Evolutionary conservation across 2,113 vertebrate species (phyloP).

Genomic region (Neomonachus schauinslandi): DNA sequence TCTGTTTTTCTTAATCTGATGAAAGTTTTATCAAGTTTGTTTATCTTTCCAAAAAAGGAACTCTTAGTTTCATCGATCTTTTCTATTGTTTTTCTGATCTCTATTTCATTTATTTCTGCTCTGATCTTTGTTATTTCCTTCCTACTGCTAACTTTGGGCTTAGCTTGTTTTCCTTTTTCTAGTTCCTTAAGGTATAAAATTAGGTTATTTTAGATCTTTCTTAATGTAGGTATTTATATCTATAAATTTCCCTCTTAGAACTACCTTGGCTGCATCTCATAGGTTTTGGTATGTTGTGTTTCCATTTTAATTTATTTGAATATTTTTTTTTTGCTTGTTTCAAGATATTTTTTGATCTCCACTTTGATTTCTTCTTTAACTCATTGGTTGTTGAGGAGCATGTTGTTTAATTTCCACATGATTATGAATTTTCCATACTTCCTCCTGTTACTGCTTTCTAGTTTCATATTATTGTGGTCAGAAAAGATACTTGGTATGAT

Average conservation of each 20-base stretch:
- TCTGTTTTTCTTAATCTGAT: not conserved
- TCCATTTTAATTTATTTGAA: not conserved
- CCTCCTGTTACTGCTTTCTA: not conserved
- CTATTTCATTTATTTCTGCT: not conserved
- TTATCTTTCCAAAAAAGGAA: not conserved
- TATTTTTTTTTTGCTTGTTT: not conserved
- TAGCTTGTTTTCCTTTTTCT: not conserved
- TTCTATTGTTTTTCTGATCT: not conserved
- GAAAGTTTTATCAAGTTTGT: not conserved
- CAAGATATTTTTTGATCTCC: not conserved
- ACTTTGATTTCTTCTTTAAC: not conserved
- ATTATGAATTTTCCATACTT: not conserved
- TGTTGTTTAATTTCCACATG: not conserved
- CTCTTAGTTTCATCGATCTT: not conserved
- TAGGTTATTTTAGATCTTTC: not conserved
- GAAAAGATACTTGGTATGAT: not conserved
- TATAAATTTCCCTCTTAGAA: not conserved
- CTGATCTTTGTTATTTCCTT: not conserved
- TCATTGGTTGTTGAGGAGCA: not conserved
- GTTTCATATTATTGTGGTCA: not conserved
- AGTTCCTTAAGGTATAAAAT: not conserved
- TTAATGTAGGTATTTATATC: not conserved
- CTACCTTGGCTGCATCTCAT: not conserved
- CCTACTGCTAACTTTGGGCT: not conserved
- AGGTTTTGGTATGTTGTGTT: not conserved